These are phyloP conservation scores for Tetragonula clypearis DNA, from an alignment of 1,140 invertebrate species.

Conservation along the genomic window DNA sequence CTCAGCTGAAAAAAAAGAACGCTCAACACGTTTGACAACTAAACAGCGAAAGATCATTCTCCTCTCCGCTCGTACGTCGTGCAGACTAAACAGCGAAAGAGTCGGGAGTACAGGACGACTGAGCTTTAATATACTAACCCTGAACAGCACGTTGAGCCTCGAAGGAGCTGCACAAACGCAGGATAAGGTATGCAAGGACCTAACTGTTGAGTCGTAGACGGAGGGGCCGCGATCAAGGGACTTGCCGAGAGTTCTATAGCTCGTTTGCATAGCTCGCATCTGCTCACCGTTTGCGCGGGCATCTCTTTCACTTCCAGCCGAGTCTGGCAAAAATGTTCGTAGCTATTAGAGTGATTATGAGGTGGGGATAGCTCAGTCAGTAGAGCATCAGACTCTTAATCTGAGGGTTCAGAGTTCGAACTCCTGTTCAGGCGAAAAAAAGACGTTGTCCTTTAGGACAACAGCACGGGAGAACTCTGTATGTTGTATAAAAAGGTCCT, in stretches of 20 bases:
- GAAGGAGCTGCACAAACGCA: constrained; percentile 65
- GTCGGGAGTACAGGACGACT: too few species aligned
- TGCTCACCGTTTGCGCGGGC: constrained; percentile 68
- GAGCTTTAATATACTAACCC: constrained; percentile 16
- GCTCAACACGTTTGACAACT: background rate
- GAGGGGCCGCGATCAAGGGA: background rate
- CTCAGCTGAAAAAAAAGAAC: background rate
- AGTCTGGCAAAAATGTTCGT: constrained; percentile 54
- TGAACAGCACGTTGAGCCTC: constrained; percentile 48
- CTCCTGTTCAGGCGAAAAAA: too few species aligned
- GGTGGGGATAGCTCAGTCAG: too few species aligned
- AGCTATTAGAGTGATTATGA: background rate
- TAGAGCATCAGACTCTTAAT: too few species aligned
- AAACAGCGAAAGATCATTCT: too few species aligned
- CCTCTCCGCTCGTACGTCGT: too few species aligned
- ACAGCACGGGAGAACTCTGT: too few species aligned
- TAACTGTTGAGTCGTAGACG: background rate
- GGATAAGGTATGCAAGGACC: constrained; percentile 53
- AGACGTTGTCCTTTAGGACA: too few species aligned
- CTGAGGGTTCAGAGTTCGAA: too few species aligned
- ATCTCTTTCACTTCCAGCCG: constrained; percentile 63
- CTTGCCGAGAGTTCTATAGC: constrained; percentile 20
- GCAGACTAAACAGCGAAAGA: too few species aligned
- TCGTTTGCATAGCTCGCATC: constrained; percentile 63
- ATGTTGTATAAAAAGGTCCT: too few species aligned